Base-by-base conservation (phyloP, 2,888 invertebrate species). In the Alsophila aescularia region DNA sequence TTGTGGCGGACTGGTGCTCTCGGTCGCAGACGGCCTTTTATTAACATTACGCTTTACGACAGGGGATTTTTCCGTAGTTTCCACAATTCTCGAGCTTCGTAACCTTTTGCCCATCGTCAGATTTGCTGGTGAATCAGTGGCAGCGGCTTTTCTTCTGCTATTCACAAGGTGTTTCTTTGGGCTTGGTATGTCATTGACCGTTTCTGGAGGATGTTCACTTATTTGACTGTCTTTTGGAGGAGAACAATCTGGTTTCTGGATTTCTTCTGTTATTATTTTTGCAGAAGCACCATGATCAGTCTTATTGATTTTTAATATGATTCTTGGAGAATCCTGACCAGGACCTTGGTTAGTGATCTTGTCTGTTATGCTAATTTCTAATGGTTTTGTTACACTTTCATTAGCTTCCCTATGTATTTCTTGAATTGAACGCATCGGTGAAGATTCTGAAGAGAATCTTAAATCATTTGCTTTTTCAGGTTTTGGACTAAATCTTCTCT, bases 261-360 rank as follows among this genome's bases (percentile, higher is more conserved):
- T 49, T 36, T 90, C 90, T 75, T 92, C 92, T 53, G 90, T 90
- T 50, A 92, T 83, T 58, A 91, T 87, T 83, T 92, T 87, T 35
- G 92, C 84, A 62, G 90, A 89, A 65, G 92, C 63, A 60, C 92
- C 92, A 75, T 90, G 89, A 68, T 92, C 93, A 69, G 93, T 92
- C 85, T 94, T 94, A 75, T 94, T 94, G 66, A 94, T 94, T 83
- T 94, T 94, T 69, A 94, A 83, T 64, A 94, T 93, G 66, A 94
- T 94, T 70, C 94, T 76, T 51, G 93, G 92, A 21, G 92, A 93
- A 71, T 92, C 92, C 79, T 91, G 91, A 37, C 88, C 90, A 45
- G 89, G 85, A 58, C 84, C 85, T 69, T 83, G 84, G 76, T 77
- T 82, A 15, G 79, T 67, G 32, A 78, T 55, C 69, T 87, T 88